Base-by-base conservation (phyloP, 2,113 vertebrate genomes). In the Callionymus lyra region DNA sequence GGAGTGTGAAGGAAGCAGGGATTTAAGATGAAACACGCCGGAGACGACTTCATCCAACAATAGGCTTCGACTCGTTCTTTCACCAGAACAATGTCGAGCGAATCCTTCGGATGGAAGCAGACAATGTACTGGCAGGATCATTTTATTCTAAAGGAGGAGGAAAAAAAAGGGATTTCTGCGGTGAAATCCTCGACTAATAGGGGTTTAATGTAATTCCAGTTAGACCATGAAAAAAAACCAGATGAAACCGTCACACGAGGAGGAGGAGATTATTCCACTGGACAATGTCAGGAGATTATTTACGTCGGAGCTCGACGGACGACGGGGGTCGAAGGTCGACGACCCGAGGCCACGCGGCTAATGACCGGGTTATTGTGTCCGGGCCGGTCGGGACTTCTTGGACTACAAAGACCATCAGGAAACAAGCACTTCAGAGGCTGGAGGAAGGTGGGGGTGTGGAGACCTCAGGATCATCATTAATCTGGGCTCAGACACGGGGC, bases 401-500 rank as follows among this genome's bases (percentile, higher is more conserved):
- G 21, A 27, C 21, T 8, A 27, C 21, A 27, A 27, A 27, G 21
- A 27, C 4, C 4, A 27, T 27, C 4, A 27, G 8, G 21, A 27
- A 27, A 46, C 16, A 44, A 43, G 56, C 13, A 39, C 38, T 10
- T 44, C 36, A 11, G 6, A 41, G 15, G 17, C 16, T 35, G 39
- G 36, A 41, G 33, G 54, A 31, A 39, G 40, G 17, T 41, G 49
- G 38, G 52, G 47, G 49, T 16, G 27, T 50, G 41, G 54, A 39
- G 56, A 74, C 67, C 56, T 65, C 61, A 65, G 70, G 75, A 81
- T 79, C 71, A 82, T 79, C 82, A 84, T 84, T 86, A 86, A 88
- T 87, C 84, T 85, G 81, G 77, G 82, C 81, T 83, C 76, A 87
- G 84, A 86, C 83, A 78, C 57, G 36, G 55, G 70, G 80, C 70